Base-by-base conservation (phyloP, 37 sponge, comb jelly and placozoan species). In the Chondrilla cf. caribensis region DNA sequence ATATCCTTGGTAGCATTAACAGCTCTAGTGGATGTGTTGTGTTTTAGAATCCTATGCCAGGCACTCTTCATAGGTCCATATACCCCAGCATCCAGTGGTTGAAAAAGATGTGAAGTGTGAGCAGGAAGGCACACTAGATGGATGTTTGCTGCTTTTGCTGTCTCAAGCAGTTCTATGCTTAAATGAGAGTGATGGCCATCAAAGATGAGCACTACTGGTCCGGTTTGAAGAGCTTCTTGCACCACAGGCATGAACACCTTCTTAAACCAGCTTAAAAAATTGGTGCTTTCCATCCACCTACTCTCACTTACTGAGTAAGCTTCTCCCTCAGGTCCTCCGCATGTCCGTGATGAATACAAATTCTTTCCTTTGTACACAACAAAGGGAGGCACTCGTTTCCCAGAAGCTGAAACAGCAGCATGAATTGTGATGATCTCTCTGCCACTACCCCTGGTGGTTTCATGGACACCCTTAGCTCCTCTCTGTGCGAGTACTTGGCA, bases 131-230 rank as follows among this genome's bases (percentile, higher is more conserved):
- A 90, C 5, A 90, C n/a, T 0, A 86, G 29, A 29, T 86, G 86
- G 33, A 86, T 37, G 40, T 83, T 79, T 39, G 37, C 54, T 9
- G 3, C 40, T 22, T 78, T 70, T 32, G 90, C 90, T 37, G 29
- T 17, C 25, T 81, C 35, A 17, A 82, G 64, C 40, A 85, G n/a
- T 17, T 60, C 15, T 0, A 85, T 32, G 38, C 58, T 80, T n/a
- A 86, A 14, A 44, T 90, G 84, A 2, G 84, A 86, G 58, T 86
- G 84, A 51, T 90, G 86, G 28, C 86, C 90, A 90, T 90, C 86
- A 83, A 90, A 78, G 68, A 90, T 58, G 15, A 90, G 84, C 33
- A 86, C 67, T 24, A 82, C 80, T 54, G 90, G 86, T 21, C 37
- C 54, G 5, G 60, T 73, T 9, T 18, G 1, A 19, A 60, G 31